Conservation (phyloP, 2,797 vertebrate genomes). For the Enteromius radiatus region DNA sequence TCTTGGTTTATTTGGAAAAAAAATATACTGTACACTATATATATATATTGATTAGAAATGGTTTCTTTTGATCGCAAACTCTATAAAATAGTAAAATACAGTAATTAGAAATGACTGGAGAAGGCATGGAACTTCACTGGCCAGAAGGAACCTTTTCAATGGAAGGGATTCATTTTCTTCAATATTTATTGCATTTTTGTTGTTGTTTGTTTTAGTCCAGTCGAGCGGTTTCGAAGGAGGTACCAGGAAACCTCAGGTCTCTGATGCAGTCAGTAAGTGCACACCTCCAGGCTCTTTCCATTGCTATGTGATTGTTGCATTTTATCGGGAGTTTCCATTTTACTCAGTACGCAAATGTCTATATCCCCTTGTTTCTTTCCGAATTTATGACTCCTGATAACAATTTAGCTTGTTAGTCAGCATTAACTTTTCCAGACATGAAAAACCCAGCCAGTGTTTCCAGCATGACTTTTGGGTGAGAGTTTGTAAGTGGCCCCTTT, state of each 20-base stretch:
- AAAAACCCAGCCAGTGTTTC: slow-evolving; percentile 60
- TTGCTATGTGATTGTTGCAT: slow-evolving; percentile 49
- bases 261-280: slow-evolving; percentile 76
- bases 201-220: slow-evolving; percentile 71
- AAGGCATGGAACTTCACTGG: background rate
- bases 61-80: background rate
- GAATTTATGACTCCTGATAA: slow-evolving; percentile 59
- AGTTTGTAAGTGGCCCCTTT: slow-evolving; percentile 47
- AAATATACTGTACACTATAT: background rate
- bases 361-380: slow-evolving; percentile 53
- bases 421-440: slow-evolving; percentile 40
- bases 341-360: slow-evolving; percentile 56
- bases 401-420: slow-evolving; percentile 57
- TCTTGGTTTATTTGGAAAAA: background rate
- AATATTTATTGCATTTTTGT: background rate
- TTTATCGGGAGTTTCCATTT: slow-evolving; percentile 51
- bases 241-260: slow-evolving; percentile 64
- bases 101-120: background rate
- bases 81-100: background rate
- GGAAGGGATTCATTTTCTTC: background rate
- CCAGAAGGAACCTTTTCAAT: background rate
- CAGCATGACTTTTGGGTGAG: slow-evolving; percentile 37
- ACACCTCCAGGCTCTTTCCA: slow-evolving; percentile 57
- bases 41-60: background rate
- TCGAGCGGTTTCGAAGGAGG: slow-evolving; percentile 66